These are phyloP conservation scores for Menidia menidia DNA, from an alignment of 2,797 vertebrate species.

Conservation along the genomic window DNA sequence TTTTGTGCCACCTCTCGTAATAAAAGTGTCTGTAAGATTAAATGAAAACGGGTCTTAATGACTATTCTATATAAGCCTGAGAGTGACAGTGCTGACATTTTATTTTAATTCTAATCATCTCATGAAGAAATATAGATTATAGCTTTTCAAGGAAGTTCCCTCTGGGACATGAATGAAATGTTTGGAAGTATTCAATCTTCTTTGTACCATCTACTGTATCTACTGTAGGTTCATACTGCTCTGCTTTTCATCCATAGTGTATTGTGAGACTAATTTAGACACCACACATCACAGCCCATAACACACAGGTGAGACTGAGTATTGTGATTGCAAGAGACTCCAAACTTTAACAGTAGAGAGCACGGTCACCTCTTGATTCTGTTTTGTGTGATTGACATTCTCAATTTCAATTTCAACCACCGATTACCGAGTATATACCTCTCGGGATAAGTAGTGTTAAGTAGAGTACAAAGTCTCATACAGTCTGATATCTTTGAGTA, in stretches of 20 bases:
- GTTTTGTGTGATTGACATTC: constrained; percentile 49
- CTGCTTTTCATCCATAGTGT: constrained; percentile 11
- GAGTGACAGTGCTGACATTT: constrained; percentile 36
- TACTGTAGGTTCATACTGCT: too few relatives aligned
- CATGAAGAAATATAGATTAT: constrained; percentile 27
- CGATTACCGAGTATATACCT: constrained; percentile 40
- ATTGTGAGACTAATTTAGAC: neutral
- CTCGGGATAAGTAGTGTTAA: constrained; percentile 53
- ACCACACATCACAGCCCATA: constrained; percentile 17
- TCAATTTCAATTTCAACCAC: constrained; percentile 26
- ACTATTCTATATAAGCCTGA: constrained; percentile 52
- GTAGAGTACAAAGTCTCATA: constrained; percentile 54
- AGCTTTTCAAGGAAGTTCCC: constrained; percentile 13
- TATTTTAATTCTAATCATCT: constrained; percentile 46
- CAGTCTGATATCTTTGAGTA: constrained; percentile 57
- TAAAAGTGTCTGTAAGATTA: constrained; percentile 58
- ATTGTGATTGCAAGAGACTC: constrained; percentile 23
- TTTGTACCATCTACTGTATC: neutral
- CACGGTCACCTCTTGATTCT: constrained; percentile 42
- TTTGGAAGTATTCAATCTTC: constrained; percentile 21
- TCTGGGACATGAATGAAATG: constrained; percentile 8
- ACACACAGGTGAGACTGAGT: constrained; percentile 7
- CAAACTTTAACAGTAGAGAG: constrained; percentile 23
- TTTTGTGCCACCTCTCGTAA: constrained; percentile 26
- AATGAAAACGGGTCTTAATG: constrained; percentile 58